Evolutionary conservation across 2,113 vertebrate genomes (phyloP), one percentile per base, ranked within the genome.

Genomic region (Centropristis striata): DNA sequence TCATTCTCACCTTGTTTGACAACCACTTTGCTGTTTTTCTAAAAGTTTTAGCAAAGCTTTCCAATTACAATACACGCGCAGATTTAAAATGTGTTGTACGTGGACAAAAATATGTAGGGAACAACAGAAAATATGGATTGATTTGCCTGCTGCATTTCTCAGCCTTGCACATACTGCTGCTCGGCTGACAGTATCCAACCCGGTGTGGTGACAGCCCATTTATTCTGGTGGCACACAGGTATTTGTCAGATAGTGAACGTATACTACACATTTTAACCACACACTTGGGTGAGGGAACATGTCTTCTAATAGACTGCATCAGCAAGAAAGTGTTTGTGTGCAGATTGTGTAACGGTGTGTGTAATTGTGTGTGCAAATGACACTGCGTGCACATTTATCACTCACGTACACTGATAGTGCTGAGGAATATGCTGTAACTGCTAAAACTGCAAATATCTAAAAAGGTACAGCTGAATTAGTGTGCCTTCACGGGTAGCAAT

Each of bases 161-260:
- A 69, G 67, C 63, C 46, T 51, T 51, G 47, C 39, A 28, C 50
- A 44, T 65, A 27, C 39, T 11, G 18, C 25, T 73, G 54, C 63
- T 66, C 36, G 68, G 80, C 72, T 80, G 75, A 83, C 85, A 79
- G 63, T 69, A 74, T 81, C 51, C 54, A 51, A 41, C 66, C 59
- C 51, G 37, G 57, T 77, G 67, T 60, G 27, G 55, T 71, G 85
- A 87, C 78, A 80, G 81, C 32, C 54, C 79, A 85, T 88, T 86
- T 70, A 84, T 90, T 79, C 81, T 82, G 64, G 42, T n/a, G 70
- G 57, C 59, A 51, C 46, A 28, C 32, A 67, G 69, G 44, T 61
- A 59, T 75, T 75, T 81, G 23, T 78, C 75, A 82, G 71, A 83
- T 50, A 55, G 41, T 63, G 32, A 72, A 75, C 11, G 4, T 27